Conservation (phyloP, 2,888 invertebrate genomes). For the Ectobius pallidus region DNA sequence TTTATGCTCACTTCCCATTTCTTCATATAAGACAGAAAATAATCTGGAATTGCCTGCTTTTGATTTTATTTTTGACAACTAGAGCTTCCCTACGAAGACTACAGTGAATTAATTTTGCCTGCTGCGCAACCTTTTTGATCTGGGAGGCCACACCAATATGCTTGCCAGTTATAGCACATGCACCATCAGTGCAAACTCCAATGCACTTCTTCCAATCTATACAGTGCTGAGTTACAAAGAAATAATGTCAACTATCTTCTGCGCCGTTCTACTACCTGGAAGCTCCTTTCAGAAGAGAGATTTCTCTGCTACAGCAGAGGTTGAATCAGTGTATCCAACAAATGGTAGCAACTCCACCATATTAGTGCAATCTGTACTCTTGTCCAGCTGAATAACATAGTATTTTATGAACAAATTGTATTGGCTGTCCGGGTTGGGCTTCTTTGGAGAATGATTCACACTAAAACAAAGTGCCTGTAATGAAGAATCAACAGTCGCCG, state of each 20-base stretch:
- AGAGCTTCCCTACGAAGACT: background rate
- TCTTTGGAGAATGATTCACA: too few relatives aligned
- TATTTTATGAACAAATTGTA: too few relatives aligned
- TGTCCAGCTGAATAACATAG: too few relatives aligned
- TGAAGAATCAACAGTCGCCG: too few relatives aligned
- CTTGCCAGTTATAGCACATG: background rate
- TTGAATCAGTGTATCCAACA: background rate
- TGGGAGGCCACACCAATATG: background rate
- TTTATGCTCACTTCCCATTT: background rate
- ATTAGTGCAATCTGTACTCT: too few relatives aligned
- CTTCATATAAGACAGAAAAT: background rate
- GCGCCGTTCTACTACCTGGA: too few relatives aligned
- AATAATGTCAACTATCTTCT: too few relatives aligned
- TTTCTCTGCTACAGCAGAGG: background rate
- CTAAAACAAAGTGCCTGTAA: too few relatives aligned
- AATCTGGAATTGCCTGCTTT: background rate
- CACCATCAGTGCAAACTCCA: slow-evolving; percentile 7
- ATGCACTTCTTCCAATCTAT: background rate
- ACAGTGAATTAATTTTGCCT: background rate
- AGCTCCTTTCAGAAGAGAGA: background rate
- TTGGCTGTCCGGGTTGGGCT: too few relatives aligned
- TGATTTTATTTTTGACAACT: background rate
- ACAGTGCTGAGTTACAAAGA: background rate
- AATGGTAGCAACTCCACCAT: background rate
- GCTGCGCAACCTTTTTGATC: background rate